phyloP scores from a whole-genome alignment of 64 coral and sea anemone species.

The Dendronephthya gigantea region DNA sequence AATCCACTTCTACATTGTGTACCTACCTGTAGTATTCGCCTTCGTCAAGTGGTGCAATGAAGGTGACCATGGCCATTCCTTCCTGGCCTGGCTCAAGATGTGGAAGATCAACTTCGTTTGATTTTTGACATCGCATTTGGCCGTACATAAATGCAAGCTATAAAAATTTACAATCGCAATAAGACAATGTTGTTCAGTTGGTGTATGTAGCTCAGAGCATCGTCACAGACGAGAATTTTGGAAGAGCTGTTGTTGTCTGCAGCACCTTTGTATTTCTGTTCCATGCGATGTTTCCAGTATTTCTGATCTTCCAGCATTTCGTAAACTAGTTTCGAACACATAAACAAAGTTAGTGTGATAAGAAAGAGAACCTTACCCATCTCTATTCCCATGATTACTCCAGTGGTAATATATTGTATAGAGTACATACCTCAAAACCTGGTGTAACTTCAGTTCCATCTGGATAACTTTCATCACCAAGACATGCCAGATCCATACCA shows the following conservation, averaged over 20 bases:
- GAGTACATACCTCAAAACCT: slow-evolving; percentile 40
- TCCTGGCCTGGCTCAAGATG: slow-evolving; percentile 47
- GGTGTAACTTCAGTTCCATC: slow-evolving; percentile 54
- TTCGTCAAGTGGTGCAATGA: slow-evolving; percentile 47
- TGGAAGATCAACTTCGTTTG: slow-evolving; percentile 36
- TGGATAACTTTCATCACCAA: slow-evolving; percentile 69
- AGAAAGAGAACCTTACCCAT: background rate
- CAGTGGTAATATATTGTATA: background rate
- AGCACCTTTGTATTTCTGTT: slow-evolving; percentile 56
- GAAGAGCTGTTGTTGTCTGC: no score
- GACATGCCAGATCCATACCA: slow-evolving; percentile 39
- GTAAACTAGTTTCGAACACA: slow-evolving; percentile 39
- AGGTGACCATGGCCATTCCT: slow-evolving; percentile 42
- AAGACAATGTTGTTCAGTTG: no score
- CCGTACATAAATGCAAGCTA: slow-evolving; percentile 63
- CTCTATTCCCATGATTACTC: background rate
- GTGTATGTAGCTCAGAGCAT: no score
- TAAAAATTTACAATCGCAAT: no score
- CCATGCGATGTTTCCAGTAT: slow-evolving; percentile 59
- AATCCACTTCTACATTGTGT: no score
- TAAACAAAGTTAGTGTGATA: background rate
- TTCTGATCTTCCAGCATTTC: slow-evolving; percentile 74
- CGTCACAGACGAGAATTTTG: no score
- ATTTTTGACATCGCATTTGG: background rate
- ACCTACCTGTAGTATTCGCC: slow-evolving; percentile 75